Percentiles rank a stretch among this genome's conserved stretches.
Evolutionary conservation across 2,797 vertebrate species (phyloP).

Genomic region (Sebastes oblongus): DNA sequence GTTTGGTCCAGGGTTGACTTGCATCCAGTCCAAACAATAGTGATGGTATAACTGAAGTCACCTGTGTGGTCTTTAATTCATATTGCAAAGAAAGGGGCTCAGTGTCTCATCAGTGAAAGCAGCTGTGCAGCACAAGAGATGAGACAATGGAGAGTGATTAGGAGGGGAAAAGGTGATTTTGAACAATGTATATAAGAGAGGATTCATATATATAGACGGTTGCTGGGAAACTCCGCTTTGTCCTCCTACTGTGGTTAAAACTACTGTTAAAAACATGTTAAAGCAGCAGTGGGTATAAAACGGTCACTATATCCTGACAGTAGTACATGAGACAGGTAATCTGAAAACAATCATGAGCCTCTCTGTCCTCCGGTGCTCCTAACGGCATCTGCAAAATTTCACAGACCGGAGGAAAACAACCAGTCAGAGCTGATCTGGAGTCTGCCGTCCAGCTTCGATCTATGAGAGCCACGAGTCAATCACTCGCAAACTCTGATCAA

Average conservation of each 20-base stretch:
- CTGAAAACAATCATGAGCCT: too few relatives aligned
- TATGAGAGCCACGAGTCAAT: neutral
- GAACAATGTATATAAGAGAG: neutral
- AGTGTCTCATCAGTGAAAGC: neutral
- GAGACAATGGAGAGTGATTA: neutral
- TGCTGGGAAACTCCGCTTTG: neutral
- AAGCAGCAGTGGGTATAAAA: neutral
- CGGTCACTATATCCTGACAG: neutral
- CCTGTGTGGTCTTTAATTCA: constrained; percentile 5
- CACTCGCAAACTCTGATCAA: neutral
- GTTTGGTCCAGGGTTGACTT: neutral
- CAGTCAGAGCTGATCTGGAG: neutral
- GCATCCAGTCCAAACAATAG: constrained; percentile 23
- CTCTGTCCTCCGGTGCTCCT: too few relatives aligned
- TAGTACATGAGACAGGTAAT: neutral
- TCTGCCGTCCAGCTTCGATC: neutral
- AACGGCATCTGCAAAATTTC: too few relatives aligned
- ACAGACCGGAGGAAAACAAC: too few relatives aligned
- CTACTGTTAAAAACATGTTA: neutral
- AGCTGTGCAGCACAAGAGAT: neutral
- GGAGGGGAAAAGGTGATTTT: neutral
- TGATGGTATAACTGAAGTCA: constrained; percentile 8
- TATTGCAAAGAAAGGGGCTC: neutral
- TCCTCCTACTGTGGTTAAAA: neutral
- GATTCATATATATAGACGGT: neutral